phyloP scores from a whole-genome alignment of 2,888 invertebrate species.

The Odontocolon sp. region DNA sequence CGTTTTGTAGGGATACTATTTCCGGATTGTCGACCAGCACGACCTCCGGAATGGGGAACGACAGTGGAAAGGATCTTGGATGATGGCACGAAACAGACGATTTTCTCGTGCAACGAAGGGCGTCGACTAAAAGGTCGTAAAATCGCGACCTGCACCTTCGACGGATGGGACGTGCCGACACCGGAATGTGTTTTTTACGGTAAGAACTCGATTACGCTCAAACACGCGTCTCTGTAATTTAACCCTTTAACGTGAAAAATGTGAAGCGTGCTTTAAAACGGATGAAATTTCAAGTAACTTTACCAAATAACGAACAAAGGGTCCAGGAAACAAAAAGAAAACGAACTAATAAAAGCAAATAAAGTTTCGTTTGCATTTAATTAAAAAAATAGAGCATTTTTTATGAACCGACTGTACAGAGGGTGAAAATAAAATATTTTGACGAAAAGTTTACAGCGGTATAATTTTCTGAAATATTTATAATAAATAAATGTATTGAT shows the following conservation, averaged over 20 bases:
- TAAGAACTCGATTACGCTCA: slow-evolving; percentile 58
- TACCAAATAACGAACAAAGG: no score
- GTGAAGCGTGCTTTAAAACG: not conserved
- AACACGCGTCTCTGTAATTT: not conserved
- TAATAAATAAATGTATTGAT: not conserved
- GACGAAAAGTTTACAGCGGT: no score
- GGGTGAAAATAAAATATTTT: no score
- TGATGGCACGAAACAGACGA: slow-evolving; percentile 72
- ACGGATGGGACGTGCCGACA: slow-evolving; percentile 73
- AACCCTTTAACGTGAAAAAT: not conserved
- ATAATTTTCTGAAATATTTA: no score
- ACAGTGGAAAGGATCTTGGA: slow-evolving; percentile 70
- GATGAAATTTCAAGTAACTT: not conserved
- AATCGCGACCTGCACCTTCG: slow-evolving; percentile 72
- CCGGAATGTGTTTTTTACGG: slow-evolving; percentile 73
- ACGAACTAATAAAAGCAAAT: no score
- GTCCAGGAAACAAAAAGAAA: no score
- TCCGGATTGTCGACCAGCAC: slow-evolving; percentile 69
- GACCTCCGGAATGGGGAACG: slow-evolving; percentile 73
- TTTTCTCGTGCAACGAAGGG: slow-evolving; percentile 74
- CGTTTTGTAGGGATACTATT: slow-evolving; percentile 12
- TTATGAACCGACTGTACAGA: no score
- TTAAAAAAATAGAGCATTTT: no score
- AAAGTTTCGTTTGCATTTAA: no score
- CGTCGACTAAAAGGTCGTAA: slow-evolving; percentile 74